phyloP scores from a whole-genome alignment of 2,113 vertebrate genomes.

The Triplophysa rosa region DNA sequence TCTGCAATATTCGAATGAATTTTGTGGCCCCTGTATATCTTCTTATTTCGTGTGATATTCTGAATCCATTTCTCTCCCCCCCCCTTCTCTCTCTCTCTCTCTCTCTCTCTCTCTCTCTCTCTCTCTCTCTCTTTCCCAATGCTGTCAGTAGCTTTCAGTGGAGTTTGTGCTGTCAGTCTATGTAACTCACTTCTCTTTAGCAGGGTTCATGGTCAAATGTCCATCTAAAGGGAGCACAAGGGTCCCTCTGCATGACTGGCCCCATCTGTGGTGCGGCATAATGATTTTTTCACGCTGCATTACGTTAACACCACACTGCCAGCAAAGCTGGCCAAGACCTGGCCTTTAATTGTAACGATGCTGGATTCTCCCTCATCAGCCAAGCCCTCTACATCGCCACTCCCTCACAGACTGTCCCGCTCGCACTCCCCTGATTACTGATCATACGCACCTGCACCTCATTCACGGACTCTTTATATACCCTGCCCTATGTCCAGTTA shows the following conservation, averaged over 20 bases:
- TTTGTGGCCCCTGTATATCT: too few relatives aligned
- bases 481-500: too few relatives aligned
- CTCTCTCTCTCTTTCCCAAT: not conserved
- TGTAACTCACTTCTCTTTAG: constrained; percentile 55
- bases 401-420: too few relatives aligned
- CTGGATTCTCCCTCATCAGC: too few relatives aligned
- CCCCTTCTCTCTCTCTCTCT: too few relatives aligned
- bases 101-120: constrained; percentile 31
- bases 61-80: constrained; percentile 22
- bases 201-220: constrained; percentile 58
- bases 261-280: constrained; percentile 83
- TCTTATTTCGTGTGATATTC: constrained; percentile 38
- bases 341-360: constrained; percentile 79
- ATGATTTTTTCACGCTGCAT: constrained; percentile 84
- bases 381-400: too few relatives aligned
- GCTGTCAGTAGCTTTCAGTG: not conserved
- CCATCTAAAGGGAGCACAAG: constrained; percentile 74
- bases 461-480: too few relatives aligned
- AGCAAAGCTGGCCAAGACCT: constrained; percentile 72
- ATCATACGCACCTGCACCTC: too few relatives aligned
- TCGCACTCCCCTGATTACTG: too few relatives aligned
- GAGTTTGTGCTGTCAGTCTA: constrained; percentile 44
- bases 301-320: constrained; percentile 79
- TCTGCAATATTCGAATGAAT: too few relatives aligned
- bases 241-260: constrained; percentile 78